These are phyloP conservation scores for Heliconius aoede DNA, from an alignment of 2,888 invertebrate species.

Conservation along the genomic window DNA sequence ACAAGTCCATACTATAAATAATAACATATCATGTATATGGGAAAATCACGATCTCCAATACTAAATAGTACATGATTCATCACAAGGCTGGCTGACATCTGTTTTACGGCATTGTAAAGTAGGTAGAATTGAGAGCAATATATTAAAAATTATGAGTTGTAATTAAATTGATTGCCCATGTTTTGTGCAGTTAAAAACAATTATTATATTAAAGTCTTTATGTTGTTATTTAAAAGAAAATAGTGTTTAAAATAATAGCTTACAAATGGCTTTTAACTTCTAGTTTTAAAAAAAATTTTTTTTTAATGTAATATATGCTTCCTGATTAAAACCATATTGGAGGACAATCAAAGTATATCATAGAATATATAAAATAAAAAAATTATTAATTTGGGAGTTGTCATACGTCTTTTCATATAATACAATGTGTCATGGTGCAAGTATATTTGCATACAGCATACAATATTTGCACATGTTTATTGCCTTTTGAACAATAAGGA, in stretches of 20 bases:
- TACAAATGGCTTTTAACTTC: too few relatives aligned
- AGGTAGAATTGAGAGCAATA: background rate
- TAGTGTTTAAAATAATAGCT: background rate
- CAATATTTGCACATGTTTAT: conserved; percentile 26
- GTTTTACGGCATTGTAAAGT: background rate
- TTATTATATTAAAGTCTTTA: background rate
- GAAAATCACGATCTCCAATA: background rate
- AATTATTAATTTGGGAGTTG: background rate
- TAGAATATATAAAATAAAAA: background rate
- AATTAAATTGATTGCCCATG: background rate
- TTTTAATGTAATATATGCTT: background rate
- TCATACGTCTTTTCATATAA: background rate
- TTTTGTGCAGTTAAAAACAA: background rate
- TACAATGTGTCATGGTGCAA: conserved; percentile 16
- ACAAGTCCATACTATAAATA: background rate
- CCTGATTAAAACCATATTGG: background rate
- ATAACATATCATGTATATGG: conserved; percentile 14
- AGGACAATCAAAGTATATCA: background rate
- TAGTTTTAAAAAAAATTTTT: background rate
- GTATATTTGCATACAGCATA: conserved; percentile 10
- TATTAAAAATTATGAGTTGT: background rate
- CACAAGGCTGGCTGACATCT: conserved; percentile 14
- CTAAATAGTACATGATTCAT: conserved; percentile 19
- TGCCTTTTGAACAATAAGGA: conserved; percentile 34
- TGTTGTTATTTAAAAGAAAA: background rate